Conservation (phyloP, 2,888 invertebrate genomes). For the Aphodius sticticus region DNA sequence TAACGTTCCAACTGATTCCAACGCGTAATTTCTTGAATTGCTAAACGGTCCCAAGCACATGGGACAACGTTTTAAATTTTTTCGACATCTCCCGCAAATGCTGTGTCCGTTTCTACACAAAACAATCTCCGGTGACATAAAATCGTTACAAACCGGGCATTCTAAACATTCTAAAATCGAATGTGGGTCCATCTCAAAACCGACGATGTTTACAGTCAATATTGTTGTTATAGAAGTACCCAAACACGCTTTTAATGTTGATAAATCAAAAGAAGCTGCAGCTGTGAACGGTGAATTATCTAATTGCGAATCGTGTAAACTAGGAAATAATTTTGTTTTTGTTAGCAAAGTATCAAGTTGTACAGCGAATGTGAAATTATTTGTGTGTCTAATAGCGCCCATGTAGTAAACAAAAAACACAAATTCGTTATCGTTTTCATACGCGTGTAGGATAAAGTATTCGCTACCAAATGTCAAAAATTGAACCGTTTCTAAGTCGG, state of each 20-base stretch:
- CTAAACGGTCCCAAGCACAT: conserved; percentile 29
- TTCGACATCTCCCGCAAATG: conserved; percentile 28
- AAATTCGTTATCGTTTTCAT: conserved; percentile 25
- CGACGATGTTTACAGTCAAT: conserved; percentile 27
- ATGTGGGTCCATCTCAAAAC: conserved; percentile 22
- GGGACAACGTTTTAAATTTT: conserved; percentile 32
- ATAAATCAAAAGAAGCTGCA: conserved; percentile 20
- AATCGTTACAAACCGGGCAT: conserved; percentile 32
- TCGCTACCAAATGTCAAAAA: conserved; percentile 26
- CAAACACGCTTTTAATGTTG: conserved; percentile 24
- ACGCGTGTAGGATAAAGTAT: conserved; percentile 18
- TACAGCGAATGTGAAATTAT: conserved; percentile 22
- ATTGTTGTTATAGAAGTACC: conserved; percentile 21
- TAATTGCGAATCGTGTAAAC: conserved; percentile 26
- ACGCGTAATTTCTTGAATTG: conserved; percentile 25
- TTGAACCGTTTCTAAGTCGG: neutral
- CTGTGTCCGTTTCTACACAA: conserved; percentile 28
- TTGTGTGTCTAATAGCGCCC: conserved; percentile 12
- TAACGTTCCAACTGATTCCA: conserved; percentile 28
- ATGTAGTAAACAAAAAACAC: conserved; percentile 26
- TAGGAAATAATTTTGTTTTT: conserved; percentile 13
- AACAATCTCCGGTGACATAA: conserved; percentile 28
- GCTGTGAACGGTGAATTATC: conserved; percentile 10
- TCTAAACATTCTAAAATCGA: conserved; percentile 28
- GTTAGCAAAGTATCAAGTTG: conserved; percentile 27